These are phyloP conservation scores for Sebastes minor DNA, from an alignment of 2,797 vertebrate genomes.

Conservation along the genomic window DNA sequence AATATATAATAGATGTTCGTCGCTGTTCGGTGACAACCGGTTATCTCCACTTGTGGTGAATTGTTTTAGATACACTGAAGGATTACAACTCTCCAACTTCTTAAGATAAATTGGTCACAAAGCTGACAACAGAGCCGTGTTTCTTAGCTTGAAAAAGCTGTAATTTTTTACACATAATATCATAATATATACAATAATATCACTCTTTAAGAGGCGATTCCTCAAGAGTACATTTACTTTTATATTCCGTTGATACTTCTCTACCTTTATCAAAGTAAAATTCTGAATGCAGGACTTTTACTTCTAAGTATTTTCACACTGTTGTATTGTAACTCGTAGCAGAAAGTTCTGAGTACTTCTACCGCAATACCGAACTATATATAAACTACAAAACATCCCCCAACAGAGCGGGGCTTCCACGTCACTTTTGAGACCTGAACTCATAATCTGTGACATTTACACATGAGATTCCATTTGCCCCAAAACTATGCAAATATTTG, in stretches of 20 bases:
- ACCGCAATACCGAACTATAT: accelerated
- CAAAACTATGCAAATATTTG: conserved; percentile 4
- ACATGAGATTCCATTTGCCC: no score
- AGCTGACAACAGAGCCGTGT: no score
- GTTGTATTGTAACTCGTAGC: no score
- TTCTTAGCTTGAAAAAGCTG: accelerated
- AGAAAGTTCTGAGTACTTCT: not conserved
- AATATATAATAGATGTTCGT: no score
- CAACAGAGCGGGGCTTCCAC: not conserved
- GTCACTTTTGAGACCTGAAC: not conserved
- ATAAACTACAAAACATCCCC: not conserved
- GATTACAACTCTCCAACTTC: no score
- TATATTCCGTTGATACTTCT: not conserved
- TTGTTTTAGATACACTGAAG: no score
- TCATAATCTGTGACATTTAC: not conserved
- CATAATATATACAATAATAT: no score
- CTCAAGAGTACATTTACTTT: not conserved
- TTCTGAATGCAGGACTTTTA: not conserved
- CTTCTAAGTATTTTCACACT: no score
- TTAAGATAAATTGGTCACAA: no score
- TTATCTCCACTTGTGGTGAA: no score
- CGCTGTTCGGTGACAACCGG: no score
- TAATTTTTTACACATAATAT: accelerated
- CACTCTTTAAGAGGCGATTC: no score
- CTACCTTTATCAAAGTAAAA: not conserved